Evolutionary conservation across 2,797 vertebrate genomes (phyloP).

Genomic region (Helicolenus hilgendorfi): DNA sequence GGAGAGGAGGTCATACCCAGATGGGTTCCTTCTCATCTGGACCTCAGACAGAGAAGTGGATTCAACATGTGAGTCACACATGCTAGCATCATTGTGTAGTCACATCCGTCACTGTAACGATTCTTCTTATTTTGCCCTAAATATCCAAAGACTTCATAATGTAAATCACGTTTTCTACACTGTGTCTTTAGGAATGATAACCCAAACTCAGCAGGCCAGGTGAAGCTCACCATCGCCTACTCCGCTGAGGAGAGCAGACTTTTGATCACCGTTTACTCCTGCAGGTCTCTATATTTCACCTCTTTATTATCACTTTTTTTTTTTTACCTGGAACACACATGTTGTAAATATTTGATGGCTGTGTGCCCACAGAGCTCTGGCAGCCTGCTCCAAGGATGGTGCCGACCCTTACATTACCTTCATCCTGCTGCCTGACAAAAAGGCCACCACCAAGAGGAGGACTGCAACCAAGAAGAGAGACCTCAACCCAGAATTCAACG

Average conservation of each 20-base stretch:
- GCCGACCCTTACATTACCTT: conserved; percentile 94
- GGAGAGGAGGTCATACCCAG: conserved; percentile 63
- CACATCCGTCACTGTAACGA: neutral
- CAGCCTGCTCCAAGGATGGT: conserved; percentile 90
- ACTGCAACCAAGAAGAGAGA: conserved; percentile 93
- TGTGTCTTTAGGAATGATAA: conserved; percentile 72
- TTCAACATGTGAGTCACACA: conserved; percentile 78
- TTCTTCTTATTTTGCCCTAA: neutral
- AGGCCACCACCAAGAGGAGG: conserved; percentile 93
- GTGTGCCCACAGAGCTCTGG: conserved; percentile 86
- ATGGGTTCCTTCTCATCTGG: conserved; percentile 85
- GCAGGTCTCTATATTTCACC: conserved; percentile 87
- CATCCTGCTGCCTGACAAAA: conserved; percentile 94
- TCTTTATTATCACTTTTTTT: neutral
- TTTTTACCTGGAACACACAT: neutral
- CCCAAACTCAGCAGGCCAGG: conserved; percentile 77
- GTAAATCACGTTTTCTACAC: neutral
- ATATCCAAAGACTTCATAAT: neutral
- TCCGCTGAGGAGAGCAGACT: conserved; percentile 91
- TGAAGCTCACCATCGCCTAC: conserved; percentile 93
- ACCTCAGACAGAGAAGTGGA: conserved; percentile 84
- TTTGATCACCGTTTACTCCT: conserved; percentile 91
- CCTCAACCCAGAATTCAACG: conserved; percentile 94
- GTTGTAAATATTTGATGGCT: neutral
- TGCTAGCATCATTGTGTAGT: neutral